Base-by-base conservation (phyloP, 2,797 vertebrate species). In the Ispidina lecontei region DNA sequence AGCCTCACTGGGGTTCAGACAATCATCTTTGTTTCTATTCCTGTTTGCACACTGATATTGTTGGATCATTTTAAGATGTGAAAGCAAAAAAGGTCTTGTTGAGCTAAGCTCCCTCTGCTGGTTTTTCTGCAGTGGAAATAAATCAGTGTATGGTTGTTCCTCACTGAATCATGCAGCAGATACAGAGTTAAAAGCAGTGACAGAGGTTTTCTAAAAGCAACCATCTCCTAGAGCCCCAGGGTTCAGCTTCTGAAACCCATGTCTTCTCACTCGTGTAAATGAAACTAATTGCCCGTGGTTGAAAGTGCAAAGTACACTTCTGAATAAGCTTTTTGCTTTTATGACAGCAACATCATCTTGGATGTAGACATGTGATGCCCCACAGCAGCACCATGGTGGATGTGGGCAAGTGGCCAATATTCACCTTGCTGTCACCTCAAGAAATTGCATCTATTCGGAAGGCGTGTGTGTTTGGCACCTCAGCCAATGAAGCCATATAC, bases 371-470 rank as follows among this genome's bases (percentile, higher is more conserved):
- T 9, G 15, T 58, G 59, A 84, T 92, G 94, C 95, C 94, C 49
- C 89, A 84, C 35, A 88, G 64, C 81, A 94, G 77, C 97, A 96
- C 94, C 97, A 99, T 99, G 99, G 98, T 99, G 97, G 99, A 99
- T 90, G 98, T 99, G 39, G 98, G 98, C 60, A 99, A 99, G 94
- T 99, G 99, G 99, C 98, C 99, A 22, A 97, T 99, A 86, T 99
- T 99, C 95, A 99, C 98, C 74, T 97, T 99, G n/a, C 97, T 99
- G 90, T 98, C 98, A 2, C 97, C 98, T 18, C 98, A 99, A 91
- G 98, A 99, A 79, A 97, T 98, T 14, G 92, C 98, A 17, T 97
- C 97, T 8, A 98, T 99, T 91, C 96, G 98, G 67, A 99, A 99
- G 74, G 99, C 98, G 0, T 99, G 98, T 4, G 98, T 99, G 37